phyloP scores from a whole-genome alignment of 23 tunicate genomes.

The Diplosoma virens region DNA sequence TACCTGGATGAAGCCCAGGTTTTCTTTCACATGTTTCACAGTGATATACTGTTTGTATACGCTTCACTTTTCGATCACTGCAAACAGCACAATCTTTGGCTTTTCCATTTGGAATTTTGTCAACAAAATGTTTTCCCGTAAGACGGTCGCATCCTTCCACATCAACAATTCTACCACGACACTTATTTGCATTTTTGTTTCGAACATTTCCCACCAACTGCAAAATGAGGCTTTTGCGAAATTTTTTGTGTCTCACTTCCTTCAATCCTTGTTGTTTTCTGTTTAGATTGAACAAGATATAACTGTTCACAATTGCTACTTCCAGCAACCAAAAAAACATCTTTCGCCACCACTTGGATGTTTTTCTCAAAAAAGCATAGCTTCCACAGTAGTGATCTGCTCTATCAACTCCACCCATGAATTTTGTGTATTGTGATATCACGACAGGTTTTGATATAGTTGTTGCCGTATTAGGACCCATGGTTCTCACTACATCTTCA shows the following conservation, averaged over 20 bases:
- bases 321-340: constrained; percentile 14
- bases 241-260: background rate
- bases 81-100: constrained; percentile 18
- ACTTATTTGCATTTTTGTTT: background rate
- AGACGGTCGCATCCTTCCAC: background rate
- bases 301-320: constrained; percentile 16
- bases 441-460: constrained; percentile 9
- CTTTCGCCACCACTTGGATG: constrained; percentile 4
- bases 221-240: background rate
- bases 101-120: constrained; percentile 6
- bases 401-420: constrained; percentile 1
- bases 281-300: constrained; percentile 2
- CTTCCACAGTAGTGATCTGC: constrained; percentile 24
- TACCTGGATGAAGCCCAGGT: too few relatives aligned
- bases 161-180: background rate
- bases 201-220: constrained; percentile 29
- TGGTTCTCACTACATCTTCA: background rate
- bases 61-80: constrained; percentile 9
- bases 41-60: too few relatives aligned
- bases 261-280: constrained; percentile 7
- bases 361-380: constrained; percentile 10
- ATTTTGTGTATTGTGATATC: constrained; percentile 6
- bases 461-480: background rate
- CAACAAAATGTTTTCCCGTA: background rate
- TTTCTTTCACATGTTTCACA: too few relatives aligned